phyloP scores from a whole-genome alignment of 2,797 vertebrate genomes.

The Anomalospiza imberbis region DNA sequence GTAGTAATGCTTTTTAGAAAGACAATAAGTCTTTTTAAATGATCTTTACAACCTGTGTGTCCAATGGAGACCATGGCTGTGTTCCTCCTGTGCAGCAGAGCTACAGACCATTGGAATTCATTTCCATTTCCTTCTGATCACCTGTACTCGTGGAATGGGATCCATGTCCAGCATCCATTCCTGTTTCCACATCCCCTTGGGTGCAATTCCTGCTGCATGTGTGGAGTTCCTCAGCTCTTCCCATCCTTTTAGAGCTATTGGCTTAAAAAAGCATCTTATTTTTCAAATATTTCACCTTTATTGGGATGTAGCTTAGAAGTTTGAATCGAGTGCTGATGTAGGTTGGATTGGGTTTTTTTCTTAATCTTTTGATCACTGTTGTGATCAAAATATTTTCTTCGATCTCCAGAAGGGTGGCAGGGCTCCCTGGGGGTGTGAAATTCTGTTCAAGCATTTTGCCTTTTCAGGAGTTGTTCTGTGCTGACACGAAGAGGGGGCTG shows the following conservation, averaged over 20 bases:
- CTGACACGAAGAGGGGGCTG: conserved; percentile 17
- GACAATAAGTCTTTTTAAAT: accelerated
- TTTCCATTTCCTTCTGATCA: background rate
- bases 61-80: background rate
- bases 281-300: background rate
- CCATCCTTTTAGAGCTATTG: background rate
- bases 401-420: background rate
- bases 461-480: conserved; percentile 26
- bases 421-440: conserved; percentile 20
- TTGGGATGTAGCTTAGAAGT: background rate
- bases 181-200: background rate
- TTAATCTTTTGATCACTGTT: background rate
- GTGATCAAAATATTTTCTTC: background rate
- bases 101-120: background rate
- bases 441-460: conserved; percentile 18
- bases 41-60: background rate
- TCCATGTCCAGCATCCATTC: background rate
- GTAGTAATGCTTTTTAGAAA: background rate
- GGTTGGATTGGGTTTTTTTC: background rate
- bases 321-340: background rate
- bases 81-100: background rate
- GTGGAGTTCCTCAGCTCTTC: background rate
- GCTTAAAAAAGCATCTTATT: background rate
- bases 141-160: background rate
- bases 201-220: background rate